phyloP scores from a whole-genome alignment of 1,140 invertebrate species.

The Sminthurides bifidus region DNA sequence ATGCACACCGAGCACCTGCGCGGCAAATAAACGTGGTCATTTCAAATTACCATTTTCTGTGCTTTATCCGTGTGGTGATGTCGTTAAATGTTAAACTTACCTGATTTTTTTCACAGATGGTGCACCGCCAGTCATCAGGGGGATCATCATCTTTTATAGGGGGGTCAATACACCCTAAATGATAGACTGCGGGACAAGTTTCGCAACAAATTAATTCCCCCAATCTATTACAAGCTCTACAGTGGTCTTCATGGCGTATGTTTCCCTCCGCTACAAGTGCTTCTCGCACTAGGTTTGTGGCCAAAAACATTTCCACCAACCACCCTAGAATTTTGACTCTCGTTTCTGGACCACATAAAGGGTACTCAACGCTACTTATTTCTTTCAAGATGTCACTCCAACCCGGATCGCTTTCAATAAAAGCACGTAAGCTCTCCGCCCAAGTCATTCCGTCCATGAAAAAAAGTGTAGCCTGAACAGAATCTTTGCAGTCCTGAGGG shows the following conservation, averaged over 20 bases:
- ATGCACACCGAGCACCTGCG: constrained; percentile 62
- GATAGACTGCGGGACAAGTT: constrained; percentile 91
- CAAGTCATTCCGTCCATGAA: constrained; percentile 88
- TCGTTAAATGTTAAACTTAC: no score
- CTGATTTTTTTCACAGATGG: constrained; percentile 79
- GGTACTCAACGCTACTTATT: constrained; percentile 62
- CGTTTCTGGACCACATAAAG: constrained; percentile 69
- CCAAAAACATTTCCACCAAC: constrained; percentile 83
- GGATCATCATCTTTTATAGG: constrained; percentile 57
- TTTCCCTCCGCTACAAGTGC: constrained; percentile 85
- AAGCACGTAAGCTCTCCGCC: constrained; percentile 78
- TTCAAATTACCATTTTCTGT: not conserved
- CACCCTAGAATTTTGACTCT: constrained; percentile 77
- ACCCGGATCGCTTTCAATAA: constrained; percentile 65
- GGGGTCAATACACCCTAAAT: constrained; percentile 89
- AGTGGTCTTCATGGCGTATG: constrained; percentile 44
- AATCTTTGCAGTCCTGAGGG: constrained; percentile 90
- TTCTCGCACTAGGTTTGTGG: constrained; percentile 83
- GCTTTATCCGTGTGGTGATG: no score
- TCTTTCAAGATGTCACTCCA: constrained; percentile 37
- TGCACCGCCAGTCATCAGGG: constrained; percentile 92
- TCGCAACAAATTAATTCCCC: constrained; percentile 94
- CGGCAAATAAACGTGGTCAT: constrained; percentile 17
- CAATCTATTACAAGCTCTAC: constrained; percentile 77
- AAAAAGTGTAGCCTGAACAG: constrained; percentile 82